Conservation (phyloP, 2,888 invertebrate species). For the Holacanthella duospinosa region DNA sequence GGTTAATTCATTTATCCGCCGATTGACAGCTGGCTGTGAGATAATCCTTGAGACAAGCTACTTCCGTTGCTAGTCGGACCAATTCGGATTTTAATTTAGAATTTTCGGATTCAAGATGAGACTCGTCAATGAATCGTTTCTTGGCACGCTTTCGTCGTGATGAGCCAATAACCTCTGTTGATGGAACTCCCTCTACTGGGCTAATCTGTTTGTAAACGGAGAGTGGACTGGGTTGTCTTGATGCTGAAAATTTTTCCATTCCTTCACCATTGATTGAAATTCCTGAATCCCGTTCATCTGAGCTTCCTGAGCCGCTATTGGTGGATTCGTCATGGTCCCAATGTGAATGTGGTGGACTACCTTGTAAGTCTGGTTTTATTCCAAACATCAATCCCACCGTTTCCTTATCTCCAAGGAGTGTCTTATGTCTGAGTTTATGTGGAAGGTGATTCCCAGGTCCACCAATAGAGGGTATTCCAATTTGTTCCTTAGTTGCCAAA, state of each 20-base stretch:
- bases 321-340: conserved; percentile 54
- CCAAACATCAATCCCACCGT: conserved; percentile 57
- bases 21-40: conserved; percentile 31
- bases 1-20: too few species aligned
- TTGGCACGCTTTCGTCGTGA: conserved; percentile 45
- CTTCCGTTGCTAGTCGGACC: conserved; percentile 78
- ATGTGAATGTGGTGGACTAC: conserved; percentile 63
- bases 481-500: not conserved
- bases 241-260: conserved; percentile 29
- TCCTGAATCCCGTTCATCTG: conserved; percentile 80
- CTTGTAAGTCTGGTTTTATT: conserved; percentile 65
- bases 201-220: conserved; percentile 44
- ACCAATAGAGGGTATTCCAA: not conserved
- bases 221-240: conserved; percentile 32
- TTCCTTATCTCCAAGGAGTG: conserved; percentile 78
- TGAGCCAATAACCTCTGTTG: not conserved
- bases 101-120: conserved; percentile 43
- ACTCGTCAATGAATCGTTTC: conserved; percentile 41
- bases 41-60: conserved; percentile 65
- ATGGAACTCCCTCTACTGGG: not conserved
- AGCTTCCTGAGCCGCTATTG: conserved; percentile 53
- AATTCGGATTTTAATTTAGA: conserved; percentile 70
- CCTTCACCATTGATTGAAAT: conserved; percentile 50
- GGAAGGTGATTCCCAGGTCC: conserved; percentile 58
- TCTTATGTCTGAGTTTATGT: conserved; percentile 81